Evolutionary conservation across 1,140 invertebrate species (phyloP).

Genomic region (Drosophila sp.): DNA sequence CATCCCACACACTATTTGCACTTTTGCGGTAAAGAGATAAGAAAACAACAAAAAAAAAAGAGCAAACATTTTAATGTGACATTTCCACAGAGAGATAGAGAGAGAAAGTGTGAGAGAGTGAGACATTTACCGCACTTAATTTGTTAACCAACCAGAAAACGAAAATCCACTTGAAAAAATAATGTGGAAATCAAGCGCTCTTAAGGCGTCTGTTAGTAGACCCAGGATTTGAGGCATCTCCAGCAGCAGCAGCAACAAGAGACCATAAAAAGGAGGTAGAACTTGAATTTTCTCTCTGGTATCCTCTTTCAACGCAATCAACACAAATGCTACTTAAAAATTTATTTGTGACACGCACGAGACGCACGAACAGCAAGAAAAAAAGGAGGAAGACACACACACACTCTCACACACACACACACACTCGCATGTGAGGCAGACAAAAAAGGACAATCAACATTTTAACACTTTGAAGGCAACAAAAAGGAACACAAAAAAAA

Average conservation of each 20-base stretch:
- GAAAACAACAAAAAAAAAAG: background rate
- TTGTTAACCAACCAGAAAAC: slow-evolving; percentile 68
- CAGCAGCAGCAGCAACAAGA: background rate
- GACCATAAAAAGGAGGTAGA: slow-evolving; percentile 35
- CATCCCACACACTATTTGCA: background rate
- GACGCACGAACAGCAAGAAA: slow-evolving; percentile 37
- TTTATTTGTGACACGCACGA: slow-evolving; percentile 78
- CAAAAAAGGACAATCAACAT: slow-evolving; percentile 81
- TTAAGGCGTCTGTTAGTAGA: slow-evolving; percentile 38
- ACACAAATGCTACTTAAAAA: slow-evolving; percentile 82
- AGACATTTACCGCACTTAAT: slow-evolving; percentile 60
- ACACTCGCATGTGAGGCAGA: slow-evolving; percentile 37
- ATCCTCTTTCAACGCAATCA: slow-evolving; percentile 79
- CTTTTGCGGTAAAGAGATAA: background rate
- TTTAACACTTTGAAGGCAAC: slow-evolving; percentile 73
- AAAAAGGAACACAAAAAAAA: slow-evolving; percentile 36
- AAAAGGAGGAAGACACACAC: slow-evolving; percentile 12
- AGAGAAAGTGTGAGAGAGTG: slow-evolving; percentile 2
- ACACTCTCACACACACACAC: slow-evolving; percentile 21
- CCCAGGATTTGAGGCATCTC: background rate
- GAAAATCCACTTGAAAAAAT: slow-evolving; percentile 60
- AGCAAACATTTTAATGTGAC: slow-evolving; percentile 39
- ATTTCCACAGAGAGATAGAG: background rate
- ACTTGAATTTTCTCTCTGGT: slow-evolving; percentile 51
- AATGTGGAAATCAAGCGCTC: slow-evolving; percentile 65